Evolutionary conservation across 2,888 invertebrate species (phyloP), one percentile per base, ranked within the genome.

Genomic region (Tinea pellionella): DNA sequence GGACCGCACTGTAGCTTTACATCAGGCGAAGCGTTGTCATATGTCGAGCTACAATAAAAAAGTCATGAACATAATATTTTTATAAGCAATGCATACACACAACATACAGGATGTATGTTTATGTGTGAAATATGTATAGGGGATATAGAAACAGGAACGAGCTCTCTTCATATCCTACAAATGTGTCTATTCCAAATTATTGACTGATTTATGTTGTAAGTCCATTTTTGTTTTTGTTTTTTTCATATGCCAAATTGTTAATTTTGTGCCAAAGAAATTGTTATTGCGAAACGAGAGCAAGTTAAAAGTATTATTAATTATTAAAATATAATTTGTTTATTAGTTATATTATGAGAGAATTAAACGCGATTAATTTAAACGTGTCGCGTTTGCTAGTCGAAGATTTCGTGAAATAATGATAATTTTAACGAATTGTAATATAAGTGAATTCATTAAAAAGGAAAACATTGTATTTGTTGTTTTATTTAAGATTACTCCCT

Each of bases 361-460:
- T 42, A 42, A 42, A 42, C 8, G 42, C 13, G 42, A 6, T 24
- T 24, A n/a, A n/a, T n/a, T n/a, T n/a, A 3, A 6, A 24, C 3
- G 24, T 3, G 6, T 24, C 24, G 24, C 24, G 24, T 24, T 37
- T 37, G 43, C 58, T 61, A 61, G 61, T 61, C 61, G 32, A 57
- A 30, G 9, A 51, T 24, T 24, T 24, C 32, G 18, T 29, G 43
- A 19, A 16, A 56, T 60, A 32, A 60, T 32, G 47, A 55, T 42
- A 56, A 60, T 37, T 51, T 37, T 42, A 41, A 60, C 41, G 56
- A 76, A 74, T 66, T 80, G 77, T 82, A 81, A 75, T 65, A 75
- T 80, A 83, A 80, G 80, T 81, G 9, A 79, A 83, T 85, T 85
- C 80, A 83, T 73, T 80, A 84, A 80, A 83, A 62, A 85, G 53